Conservation (phyloP, 2,113 vertebrate species). For the Spermophilus dauricus region DNA sequence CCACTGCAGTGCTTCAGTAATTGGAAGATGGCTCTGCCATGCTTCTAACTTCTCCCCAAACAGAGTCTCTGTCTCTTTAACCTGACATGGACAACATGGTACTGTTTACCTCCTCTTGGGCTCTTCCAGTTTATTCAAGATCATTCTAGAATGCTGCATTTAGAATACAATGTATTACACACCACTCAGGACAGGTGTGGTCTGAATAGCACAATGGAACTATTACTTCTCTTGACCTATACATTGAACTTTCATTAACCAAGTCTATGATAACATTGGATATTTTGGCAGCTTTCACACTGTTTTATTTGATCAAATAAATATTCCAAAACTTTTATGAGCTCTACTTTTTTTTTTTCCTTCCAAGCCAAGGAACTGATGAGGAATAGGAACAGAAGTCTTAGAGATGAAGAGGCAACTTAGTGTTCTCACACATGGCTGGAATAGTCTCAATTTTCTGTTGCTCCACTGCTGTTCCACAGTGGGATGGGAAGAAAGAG, state of each 20-base stretch:
- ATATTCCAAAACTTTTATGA: neutral
- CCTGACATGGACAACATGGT: neutral
- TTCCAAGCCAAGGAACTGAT: neutral
- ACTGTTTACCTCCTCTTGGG: neutral
- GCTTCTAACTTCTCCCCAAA: neutral
- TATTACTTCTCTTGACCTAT: neutral
- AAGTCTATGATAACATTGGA: neutral
- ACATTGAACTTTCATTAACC: neutral
- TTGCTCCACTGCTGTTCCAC: neutral
- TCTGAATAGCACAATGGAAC: neutral
- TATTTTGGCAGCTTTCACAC: neutral
- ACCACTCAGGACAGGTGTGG: neutral
- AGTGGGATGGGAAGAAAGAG: neutral
- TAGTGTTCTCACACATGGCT: neutral
- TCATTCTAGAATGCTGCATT: neutral
- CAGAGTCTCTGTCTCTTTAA: neutral
- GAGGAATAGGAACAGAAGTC: neutral
- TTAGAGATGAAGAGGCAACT: neutral
- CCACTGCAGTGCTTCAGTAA: neutral
- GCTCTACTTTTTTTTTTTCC: neutral
- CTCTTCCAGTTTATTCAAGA: neutral
- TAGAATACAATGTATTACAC: neutral
- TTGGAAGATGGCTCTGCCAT: neutral
- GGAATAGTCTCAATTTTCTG: neutral
- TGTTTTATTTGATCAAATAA: conserved; percentile 11